Conservation (phyloP, 2,797 vertebrate species). For the Gallinago solitaria region DNA sequence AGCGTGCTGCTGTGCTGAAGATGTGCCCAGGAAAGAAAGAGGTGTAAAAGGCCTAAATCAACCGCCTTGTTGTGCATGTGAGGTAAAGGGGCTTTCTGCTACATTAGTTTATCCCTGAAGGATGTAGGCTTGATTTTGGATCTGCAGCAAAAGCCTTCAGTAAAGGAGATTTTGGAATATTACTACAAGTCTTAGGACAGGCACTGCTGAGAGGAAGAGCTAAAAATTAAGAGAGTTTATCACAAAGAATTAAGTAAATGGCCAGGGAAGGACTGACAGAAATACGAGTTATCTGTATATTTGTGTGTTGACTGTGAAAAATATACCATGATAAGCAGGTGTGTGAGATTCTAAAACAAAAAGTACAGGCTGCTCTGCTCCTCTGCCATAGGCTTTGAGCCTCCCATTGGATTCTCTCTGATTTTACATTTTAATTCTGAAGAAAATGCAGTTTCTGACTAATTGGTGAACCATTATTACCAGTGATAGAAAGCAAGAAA, state of each 20-base stretch:
- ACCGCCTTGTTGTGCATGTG: not conserved
- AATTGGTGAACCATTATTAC: not conserved
- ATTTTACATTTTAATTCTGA: not conserved
- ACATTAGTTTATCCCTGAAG: not conserved
- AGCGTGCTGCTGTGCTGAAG: accelerated
- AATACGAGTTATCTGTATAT: not conserved
- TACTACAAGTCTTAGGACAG: not conserved
- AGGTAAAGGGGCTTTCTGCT: not conserved
- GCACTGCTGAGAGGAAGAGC: not conserved
- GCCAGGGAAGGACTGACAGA: not conserved
- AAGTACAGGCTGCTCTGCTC: not conserved
- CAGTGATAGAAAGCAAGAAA: not conserved
- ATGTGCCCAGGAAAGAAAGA: not conserved
- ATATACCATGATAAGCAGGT: not conserved
- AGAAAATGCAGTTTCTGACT: not conserved
- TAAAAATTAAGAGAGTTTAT: not conserved
- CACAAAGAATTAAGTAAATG: not conserved
- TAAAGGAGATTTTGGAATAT: not conserved
- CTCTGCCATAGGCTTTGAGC: not conserved
- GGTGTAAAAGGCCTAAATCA: not conserved
- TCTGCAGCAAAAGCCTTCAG: not conserved
- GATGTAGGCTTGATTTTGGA: not conserved
- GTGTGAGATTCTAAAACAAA: not conserved
- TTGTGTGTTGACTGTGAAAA: not conserved
- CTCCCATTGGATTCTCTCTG: not conserved